phyloP scores from a whole-genome alignment of 2,113 vertebrate species.

The Dascyllus trimaculatus region DNA sequence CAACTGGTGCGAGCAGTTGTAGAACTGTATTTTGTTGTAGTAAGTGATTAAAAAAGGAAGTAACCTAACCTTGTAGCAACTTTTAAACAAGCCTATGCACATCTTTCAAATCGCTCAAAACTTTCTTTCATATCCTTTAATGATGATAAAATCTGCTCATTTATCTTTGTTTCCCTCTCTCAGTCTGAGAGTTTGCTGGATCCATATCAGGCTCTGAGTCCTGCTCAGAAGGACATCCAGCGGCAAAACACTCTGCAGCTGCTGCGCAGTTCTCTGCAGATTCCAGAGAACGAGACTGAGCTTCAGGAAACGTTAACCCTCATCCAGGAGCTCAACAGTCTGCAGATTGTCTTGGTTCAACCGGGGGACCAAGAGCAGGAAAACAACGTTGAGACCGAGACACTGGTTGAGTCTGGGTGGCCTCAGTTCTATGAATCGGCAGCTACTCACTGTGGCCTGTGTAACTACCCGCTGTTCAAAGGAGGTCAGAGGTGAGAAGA shows the following conservation, averaged over 20 bases:
- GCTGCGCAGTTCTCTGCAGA: slow-evolving; percentile 91
- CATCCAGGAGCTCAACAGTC: slow-evolving; percentile 95
- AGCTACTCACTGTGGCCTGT: slow-evolving; percentile 92
- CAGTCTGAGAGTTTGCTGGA: slow-evolving; percentile 80
- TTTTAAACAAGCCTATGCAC: background rate
- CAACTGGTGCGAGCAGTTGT: background rate
- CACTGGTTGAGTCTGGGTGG: slow-evolving; percentile 91
- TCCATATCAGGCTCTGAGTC: slow-evolving; percentile 85
- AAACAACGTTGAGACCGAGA: slow-evolving; percentile 45
- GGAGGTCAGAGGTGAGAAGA: slow-evolving; percentile 91
- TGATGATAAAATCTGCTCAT: background rate
- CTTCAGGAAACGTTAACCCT: slow-evolving; percentile 91
- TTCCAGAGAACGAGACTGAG: slow-evolving; percentile 93
- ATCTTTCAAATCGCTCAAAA: background rate
- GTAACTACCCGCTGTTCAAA: slow-evolving; percentile 92
- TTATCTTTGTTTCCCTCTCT: background rate
- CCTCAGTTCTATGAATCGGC: slow-evolving; percentile 94
- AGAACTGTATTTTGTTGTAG: background rate
- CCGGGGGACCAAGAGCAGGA: slow-evolving; percentile 73
- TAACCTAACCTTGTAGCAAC: background rate
- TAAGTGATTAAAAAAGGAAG: background rate
- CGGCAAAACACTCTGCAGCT: slow-evolving; percentile 93
- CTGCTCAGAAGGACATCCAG: slow-evolving; percentile 90
- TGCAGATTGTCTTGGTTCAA: slow-evolving; percentile 89
- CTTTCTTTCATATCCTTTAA: background rate